Conservation (phyloP, 2,888 invertebrate species). For the Thyatira batis region DNA sequence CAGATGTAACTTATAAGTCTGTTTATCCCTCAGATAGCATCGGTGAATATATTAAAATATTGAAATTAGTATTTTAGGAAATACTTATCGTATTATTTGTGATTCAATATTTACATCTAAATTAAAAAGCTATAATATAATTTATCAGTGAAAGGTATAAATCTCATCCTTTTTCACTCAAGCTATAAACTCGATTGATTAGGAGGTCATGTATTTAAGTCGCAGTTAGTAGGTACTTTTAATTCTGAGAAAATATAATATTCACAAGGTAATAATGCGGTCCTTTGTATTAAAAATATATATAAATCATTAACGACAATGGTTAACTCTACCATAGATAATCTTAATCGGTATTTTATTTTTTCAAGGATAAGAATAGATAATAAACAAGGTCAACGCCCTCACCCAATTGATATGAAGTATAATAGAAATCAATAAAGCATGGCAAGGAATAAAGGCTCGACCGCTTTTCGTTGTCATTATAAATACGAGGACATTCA, state of each 20-base stretch:
- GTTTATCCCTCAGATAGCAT: neutral
- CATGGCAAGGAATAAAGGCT: conserved; percentile 3
- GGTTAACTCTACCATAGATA: neutral
- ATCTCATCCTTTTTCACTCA: no score
- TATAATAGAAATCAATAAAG: conserved; percentile 10
- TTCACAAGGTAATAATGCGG: no score
- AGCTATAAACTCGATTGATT: no score
- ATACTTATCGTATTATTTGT: no score
- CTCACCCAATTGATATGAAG: conserved; percentile 6
- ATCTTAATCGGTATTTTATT: neutral
- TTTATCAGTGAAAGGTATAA: no score
- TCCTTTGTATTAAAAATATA: no score
- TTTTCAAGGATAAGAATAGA: neutral
- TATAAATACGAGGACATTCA: conserved; percentile 2
- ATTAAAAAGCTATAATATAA: no score
- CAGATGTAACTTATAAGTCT: neutral
- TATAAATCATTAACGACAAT: no score
- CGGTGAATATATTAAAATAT: neutral
- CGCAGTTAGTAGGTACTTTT: no score
- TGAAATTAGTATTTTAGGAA: neutral
- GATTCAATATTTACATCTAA: no score
- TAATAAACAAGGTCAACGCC: conserved; percentile 4
- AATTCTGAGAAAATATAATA: no score
- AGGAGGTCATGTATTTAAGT: no score
- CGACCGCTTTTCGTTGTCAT: conserved; percentile 3